Percentiles rank a stretch among this genome's conserved stretches.
These are phyloP conservation scores for Lycia hirtaria DNA, from an alignment of 2,888 invertebrate genomes.

Conservation along the genomic window DNA sequence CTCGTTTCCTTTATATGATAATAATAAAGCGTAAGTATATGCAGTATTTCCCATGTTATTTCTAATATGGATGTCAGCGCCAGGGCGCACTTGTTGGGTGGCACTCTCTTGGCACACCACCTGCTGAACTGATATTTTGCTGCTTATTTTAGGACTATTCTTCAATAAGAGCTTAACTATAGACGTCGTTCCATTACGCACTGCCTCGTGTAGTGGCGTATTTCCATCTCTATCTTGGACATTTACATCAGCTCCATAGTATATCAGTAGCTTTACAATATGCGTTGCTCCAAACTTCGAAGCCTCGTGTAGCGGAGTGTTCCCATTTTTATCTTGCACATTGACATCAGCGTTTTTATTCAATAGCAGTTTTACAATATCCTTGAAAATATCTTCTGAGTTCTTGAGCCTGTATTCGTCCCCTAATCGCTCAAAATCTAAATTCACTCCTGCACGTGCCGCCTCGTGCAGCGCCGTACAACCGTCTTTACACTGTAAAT, in stretches of 20 bases:
- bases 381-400: not conserved
- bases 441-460: no score
- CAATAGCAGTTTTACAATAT: not conserved
- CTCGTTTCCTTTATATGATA: slow-evolving; percentile 4
- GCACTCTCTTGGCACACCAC: no score
- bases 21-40: not conserved
- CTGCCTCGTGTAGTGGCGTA: not conserved
- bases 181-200: not conserved
- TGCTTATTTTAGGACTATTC: no score
- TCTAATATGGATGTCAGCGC: not conserved
- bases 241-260: not conserved
- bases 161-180: no score
- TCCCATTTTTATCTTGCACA: not conserved
- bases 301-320: not conserved
- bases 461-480: not conserved
- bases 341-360: not conserved
- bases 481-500: not conserved
- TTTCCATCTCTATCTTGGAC: not conserved
- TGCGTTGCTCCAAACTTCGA: not conserved
- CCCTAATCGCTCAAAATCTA: not conserved
- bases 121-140: no score
- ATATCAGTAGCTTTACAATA: not conserved
- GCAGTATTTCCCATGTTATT: not conserved
- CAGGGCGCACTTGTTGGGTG: no score
- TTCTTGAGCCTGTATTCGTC: not conserved